phyloP scores from a whole-genome alignment of 2,113 vertebrate species.

The Tursiops truncatus region DNA sequence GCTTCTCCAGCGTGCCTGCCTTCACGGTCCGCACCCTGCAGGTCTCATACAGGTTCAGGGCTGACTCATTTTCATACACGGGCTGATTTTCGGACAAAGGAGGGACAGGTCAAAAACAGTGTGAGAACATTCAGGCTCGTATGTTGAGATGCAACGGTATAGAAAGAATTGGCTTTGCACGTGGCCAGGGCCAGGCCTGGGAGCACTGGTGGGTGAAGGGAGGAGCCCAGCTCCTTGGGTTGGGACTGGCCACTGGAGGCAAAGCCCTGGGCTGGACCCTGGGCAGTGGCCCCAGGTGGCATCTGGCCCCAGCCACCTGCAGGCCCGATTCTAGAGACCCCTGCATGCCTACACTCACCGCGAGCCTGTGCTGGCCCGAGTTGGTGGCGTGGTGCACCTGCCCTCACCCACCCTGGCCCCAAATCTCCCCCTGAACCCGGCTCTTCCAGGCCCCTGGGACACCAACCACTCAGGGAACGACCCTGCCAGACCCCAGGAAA shows the following conservation, averaged over 20 bases:
- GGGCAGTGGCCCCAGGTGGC: rapidly evolving
- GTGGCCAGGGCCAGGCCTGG: rapidly evolving
- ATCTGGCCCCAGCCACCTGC: rapidly evolving
- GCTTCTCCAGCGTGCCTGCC: constrained; percentile 95
- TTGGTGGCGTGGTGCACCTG: rapidly evolving
- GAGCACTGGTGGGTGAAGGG: rapidly evolving
- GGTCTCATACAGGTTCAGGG: constrained; percentile 95
- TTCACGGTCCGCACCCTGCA: constrained; percentile 98
- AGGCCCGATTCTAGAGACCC: rapidly evolving
- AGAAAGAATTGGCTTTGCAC: neutral
- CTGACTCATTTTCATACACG: constrained; percentile 92
- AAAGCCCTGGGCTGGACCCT: rapidly evolving
- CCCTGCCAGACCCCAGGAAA: neutral
- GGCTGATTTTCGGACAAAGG: neutral
- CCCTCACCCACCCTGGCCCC: too few relatives aligned
- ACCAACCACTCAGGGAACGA: rapidly evolving
- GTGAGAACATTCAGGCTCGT: rapidly evolving
- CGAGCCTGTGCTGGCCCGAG: neutral
- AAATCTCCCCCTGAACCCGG: rapidly evolving
- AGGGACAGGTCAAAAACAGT: neutral
- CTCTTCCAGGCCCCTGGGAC: neutral
- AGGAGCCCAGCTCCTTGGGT: neutral
- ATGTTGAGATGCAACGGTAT: neutral
- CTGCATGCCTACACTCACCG: rapidly evolving
- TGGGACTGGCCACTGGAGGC: too few relatives aligned